phyloP scores from a whole-genome alignment of 2,888 invertebrate genomes.

The Crocallis elinguaria region DNA sequence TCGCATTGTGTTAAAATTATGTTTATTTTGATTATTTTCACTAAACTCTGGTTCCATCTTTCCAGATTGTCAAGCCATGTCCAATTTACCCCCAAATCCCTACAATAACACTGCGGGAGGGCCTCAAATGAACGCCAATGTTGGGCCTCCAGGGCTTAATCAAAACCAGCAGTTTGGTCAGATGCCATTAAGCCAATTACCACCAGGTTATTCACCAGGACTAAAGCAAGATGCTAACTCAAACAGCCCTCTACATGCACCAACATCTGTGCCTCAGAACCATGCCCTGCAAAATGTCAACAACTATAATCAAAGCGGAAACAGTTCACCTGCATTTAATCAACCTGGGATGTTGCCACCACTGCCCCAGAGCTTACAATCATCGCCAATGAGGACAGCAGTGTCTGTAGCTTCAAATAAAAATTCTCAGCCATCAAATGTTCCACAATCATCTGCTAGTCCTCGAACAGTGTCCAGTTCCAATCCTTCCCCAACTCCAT shows the following conservation, averaged over 20 bases:
- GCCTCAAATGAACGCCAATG: conserved; percentile 59
- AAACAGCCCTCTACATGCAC: conserved; percentile 61
- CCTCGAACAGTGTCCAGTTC: conserved; percentile 33
- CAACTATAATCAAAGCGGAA: conserved; percentile 69
- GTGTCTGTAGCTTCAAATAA: conserved; percentile 34
- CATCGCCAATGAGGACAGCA: conserved; percentile 59
- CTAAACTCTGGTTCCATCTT: conserved; percentile 48
- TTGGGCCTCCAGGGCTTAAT: conserved; percentile 52
- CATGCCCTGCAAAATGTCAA: conserved; percentile 59
- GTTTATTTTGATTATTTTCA: conserved; percentile 17
- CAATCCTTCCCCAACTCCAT: conserved; percentile 51
- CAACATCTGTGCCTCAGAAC: conserved; percentile 49
- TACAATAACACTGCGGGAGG: conserved; percentile 64
- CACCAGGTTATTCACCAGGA: conserved; percentile 56
- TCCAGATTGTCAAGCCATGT: conserved; percentile 80
- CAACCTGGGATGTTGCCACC: conserved; percentile 64
- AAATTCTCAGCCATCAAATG: conserved; percentile 50
- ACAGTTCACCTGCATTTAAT: conserved; percentile 76
- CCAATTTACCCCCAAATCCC: conserved; percentile 75
- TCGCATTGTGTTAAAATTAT: background rate
- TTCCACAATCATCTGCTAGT: conserved; percentile 54
- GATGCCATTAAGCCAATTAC: conserved; percentile 63
- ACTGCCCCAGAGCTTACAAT: conserved; percentile 53
- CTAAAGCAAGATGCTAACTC: conserved; percentile 73
- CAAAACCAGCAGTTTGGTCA: conserved; percentile 61